These are phyloP conservation scores for Lacanobia oleracea DNA, from an alignment of 2,888 invertebrate species.

Conservation along the genomic window DNA sequence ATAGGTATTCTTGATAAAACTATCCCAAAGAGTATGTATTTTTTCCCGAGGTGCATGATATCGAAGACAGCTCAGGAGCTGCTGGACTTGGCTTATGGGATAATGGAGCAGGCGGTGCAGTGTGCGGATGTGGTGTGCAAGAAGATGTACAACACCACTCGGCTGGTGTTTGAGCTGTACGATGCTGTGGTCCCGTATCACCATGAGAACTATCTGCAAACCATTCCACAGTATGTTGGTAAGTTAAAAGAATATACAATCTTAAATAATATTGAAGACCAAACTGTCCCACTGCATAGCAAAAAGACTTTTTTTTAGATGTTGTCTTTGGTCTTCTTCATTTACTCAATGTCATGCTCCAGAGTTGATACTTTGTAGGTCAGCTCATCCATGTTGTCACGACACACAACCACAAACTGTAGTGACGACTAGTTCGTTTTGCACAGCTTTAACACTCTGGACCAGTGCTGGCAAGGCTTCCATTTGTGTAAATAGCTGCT, in stretches of 20 bases:
- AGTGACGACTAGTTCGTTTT: too few species aligned
- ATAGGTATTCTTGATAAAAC: conserved; percentile 83
- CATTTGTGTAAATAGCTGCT: too few species aligned
- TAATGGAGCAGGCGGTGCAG: conserved; percentile 92
- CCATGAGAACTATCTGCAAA: conserved; percentile 95
- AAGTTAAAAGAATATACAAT: conserved; percentile 65
- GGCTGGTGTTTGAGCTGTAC: conserved; percentile 94
- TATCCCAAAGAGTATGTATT: conserved; percentile 84
- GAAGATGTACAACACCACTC: conserved; percentile 92
- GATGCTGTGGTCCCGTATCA: conserved; percentile 94
- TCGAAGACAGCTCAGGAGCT: conserved; percentile 92
- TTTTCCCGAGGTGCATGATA: conserved; percentile 90
- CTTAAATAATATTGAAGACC: neutral
- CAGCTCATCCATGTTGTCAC: too few species aligned
- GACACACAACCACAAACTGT: too few species aligned
- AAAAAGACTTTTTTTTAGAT: too few species aligned
- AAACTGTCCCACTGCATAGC: neutral
- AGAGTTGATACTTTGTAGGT: too few species aligned
- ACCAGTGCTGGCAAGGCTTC: too few species aligned
- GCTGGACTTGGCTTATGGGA: conserved; percentile 91
- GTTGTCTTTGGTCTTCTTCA: too few species aligned
- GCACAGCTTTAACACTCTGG: too few species aligned
- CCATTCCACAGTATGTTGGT: conserved; percentile 97
- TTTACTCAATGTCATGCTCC: too few species aligned
- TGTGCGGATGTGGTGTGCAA: conserved; percentile 92